Evolutionary conservation across 1,140 invertebrate genomes (phyloP), one percentile per base, ranked within the genome.

Genomic region (Pachyrhynchus sulphureomaculatus): DNA sequence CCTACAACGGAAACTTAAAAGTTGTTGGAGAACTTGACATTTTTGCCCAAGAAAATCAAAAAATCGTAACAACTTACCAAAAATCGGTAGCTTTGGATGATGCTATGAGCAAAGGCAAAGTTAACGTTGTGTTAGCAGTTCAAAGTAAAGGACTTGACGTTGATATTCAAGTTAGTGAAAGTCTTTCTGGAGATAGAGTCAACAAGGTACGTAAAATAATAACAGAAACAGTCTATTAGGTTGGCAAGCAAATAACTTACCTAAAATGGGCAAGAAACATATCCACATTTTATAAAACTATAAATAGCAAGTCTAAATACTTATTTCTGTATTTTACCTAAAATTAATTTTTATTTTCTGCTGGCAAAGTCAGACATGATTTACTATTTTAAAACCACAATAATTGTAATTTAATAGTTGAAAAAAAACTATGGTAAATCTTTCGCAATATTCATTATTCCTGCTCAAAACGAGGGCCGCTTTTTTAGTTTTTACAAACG

Each of bases 11-110:
- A 2, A 78, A 81, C 41, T 74, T 74, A 0, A 79, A 81, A 33
- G 0, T 86, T 1, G 75, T 82, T 20, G 36, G 8, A 6, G 62
- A 51, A 17, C 74, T 88, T 12, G 86, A 89, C 66, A 68, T 88
- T 5, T 87, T 88, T 67, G 77, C 79, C 1, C 80, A 82, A 52
- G 78, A 82, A n/a, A 75, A 82, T 5, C 83, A 88, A 44, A 86
- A 83, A 68, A 78, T 88, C n/a, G 72, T 77, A 24, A 64, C 77
- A 8, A 62, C 65, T 10, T 73, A 71, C 2, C 77, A 79, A 34
- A 73, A 52, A 15, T 39, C 26, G 2, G 47, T 33, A 6, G 36
- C n/a, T 10, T 20, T 41, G 6, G 36, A 60, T 32, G 29, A 62
- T 0, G 20, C 18, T 1, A 55, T 48, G 23, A 37, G 32, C 12